Evolutionary conservation across 2,888 invertebrate genomes (phyloP).

Genomic region (Hemistola chrysoprasaria): DNA sequence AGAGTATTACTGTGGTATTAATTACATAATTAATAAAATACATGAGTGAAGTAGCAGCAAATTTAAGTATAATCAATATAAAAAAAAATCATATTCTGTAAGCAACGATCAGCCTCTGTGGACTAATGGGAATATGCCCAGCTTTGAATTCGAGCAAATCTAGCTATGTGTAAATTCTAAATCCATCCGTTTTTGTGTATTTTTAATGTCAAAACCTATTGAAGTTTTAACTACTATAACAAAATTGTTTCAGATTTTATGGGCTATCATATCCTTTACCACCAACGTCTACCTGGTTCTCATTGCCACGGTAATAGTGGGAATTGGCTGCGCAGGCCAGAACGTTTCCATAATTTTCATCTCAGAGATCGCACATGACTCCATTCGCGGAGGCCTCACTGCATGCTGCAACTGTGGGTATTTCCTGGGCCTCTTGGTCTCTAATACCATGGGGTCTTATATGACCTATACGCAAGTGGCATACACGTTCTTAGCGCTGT

Average conservation of each 20-base stretch:
- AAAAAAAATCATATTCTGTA: too few relatives aligned
- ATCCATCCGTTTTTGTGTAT: too few relatives aligned
- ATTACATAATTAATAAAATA: too few relatives aligned
- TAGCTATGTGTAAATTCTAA: too few relatives aligned
- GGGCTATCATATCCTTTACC: slow-evolving; percentile 55
- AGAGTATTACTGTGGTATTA: too few relatives aligned
- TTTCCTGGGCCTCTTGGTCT: slow-evolving; percentile 48
- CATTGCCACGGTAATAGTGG: slow-evolving; percentile 47
- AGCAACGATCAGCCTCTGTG: too few relatives aligned
- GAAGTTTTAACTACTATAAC: too few relatives aligned
- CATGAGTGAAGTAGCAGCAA: too few relatives aligned
- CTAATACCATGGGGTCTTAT: slow-evolving; percentile 56
- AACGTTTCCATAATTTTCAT: slow-evolving; percentile 62
- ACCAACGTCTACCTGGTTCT: slow-evolving; percentile 49
- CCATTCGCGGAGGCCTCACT: slow-evolving; percentile 61
- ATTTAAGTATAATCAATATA: too few relatives aligned
- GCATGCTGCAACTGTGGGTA: slow-evolving; percentile 56
- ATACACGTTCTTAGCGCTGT: slow-evolving; percentile 41
- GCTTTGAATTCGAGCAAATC: too few relatives aligned
- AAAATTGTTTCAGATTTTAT: slow-evolving; percentile 55
- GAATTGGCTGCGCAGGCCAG: slow-evolving; percentile 62
- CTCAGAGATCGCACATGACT: slow-evolving; percentile 62
- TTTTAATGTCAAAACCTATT: too few relatives aligned
- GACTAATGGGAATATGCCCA: too few relatives aligned
- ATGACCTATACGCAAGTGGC: slow-evolving; percentile 51